Evolutionary conservation across 2,888 invertebrate genomes (phyloP).

Genomic region (Tetropium fuscum): DNA sequence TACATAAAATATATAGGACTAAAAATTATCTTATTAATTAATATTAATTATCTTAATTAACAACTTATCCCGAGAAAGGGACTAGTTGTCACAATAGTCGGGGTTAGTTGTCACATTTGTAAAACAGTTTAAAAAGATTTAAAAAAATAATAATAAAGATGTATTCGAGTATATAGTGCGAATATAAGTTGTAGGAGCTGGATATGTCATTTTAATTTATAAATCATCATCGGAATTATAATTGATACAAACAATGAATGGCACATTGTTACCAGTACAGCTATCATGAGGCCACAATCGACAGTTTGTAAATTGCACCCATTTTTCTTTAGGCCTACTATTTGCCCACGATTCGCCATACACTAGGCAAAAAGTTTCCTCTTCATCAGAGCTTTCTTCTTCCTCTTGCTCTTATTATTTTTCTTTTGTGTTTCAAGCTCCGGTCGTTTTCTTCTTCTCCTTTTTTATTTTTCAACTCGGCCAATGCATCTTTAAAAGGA

Average conservation of each 20-base stretch:
- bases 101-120: conserved; percentile 11
- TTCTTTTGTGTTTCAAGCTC: not conserved
- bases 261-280: not conserved
- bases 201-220: not conserved
- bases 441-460: not conserved
- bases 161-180: no score
- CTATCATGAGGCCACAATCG: not conserved
- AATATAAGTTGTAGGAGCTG: no score
- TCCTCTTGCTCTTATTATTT: not conserved
- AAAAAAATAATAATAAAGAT: not conserved
- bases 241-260: not conserved
- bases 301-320: not conserved
- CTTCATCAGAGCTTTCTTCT: not conserved
- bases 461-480: not conserved
- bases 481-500: conserved; percentile 9
- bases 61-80: not conserved
- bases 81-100: conserved; percentile 8
- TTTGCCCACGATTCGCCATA: not conserved
- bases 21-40: no score
- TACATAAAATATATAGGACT: no score
- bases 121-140: not conserved
- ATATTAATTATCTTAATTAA: not conserved
- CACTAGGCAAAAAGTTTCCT: not conserved
- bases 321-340: conserved; percentile 1
- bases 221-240: not conserved